These are phyloP conservation scores for Dreissena polymorpha DNA, from an alignment of 1,140 invertebrate species.

Conservation along the genomic window DNA sequence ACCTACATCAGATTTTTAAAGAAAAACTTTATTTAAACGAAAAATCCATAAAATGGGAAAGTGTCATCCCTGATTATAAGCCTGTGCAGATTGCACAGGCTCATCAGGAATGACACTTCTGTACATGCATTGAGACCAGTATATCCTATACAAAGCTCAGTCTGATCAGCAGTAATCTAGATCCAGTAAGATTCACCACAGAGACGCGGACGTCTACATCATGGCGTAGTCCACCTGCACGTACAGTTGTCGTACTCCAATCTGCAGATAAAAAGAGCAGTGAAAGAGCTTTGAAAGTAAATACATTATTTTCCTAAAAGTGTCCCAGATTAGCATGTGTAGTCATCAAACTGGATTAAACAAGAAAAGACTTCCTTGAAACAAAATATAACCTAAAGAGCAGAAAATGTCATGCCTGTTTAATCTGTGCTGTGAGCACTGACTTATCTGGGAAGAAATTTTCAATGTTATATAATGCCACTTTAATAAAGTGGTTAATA, in stretches of 20 bases:
- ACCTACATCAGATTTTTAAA: background rate
- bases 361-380: background rate
- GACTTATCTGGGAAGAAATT: no score
- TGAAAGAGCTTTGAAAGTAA: background rate
- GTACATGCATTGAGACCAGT: background rate
- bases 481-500: no score
- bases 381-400: no score
- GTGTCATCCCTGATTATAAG: no score
- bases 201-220: conserved; percentile 59
- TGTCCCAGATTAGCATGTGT: background rate
- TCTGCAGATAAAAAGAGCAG: conserved; percentile 80
- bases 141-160: background rate
- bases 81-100: no score
- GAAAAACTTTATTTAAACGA: background rate
- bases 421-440: no score
- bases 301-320: no score
- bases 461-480: no score
- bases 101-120: no score
- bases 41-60: no score
- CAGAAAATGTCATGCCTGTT: no score
- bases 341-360: background rate
- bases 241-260: conserved; percentile 93
- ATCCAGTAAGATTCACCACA: background rate
- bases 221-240: conserved; percentile 89
- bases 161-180: background rate